Conservation (phyloP, 2,888 invertebrate genomes). For the Dynastes tityus region DNA sequence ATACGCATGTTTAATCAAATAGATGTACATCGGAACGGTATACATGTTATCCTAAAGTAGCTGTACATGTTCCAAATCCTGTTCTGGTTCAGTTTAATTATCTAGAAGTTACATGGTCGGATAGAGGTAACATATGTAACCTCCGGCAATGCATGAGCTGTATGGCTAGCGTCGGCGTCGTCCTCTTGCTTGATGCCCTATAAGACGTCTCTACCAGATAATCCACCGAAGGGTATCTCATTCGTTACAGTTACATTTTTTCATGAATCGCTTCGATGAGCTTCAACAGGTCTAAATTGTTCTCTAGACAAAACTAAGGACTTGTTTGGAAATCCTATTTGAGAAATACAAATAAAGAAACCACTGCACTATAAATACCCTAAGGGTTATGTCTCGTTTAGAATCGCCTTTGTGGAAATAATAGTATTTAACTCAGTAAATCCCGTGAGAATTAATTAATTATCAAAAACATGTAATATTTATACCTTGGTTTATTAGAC, state of each 20-base stretch:
- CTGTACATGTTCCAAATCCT: conserved; percentile 51
- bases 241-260: conserved; percentile 58
- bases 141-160: conserved; percentile 49
- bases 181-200: conserved; percentile 49
- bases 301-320: not conserved
- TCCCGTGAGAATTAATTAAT: conserved; percentile 10
- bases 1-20: conserved; percentile 56
- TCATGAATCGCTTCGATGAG: conserved; percentile 57
- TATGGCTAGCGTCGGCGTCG: conserved; percentile 44
- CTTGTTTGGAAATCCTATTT: not conserved
- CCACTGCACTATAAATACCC: conserved; percentile 33
- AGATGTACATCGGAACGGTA: conserved; percentile 50
- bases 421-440: not conserved
- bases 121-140: conserved; percentile 60
- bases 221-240: conserved; percentile 56
- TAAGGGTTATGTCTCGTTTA: conserved; percentile 1
- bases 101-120: conserved; percentile 55
- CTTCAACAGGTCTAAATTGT: conserved; percentile 48
- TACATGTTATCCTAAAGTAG: conserved; percentile 55
- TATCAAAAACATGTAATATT: no score
- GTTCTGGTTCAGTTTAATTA: conserved; percentile 48
- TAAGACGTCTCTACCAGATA: conserved; percentile 61
- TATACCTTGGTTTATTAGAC: no score
- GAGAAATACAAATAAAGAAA: conserved; percentile 38
- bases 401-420: conserved; percentile 2